Evolutionary conservation across 2,888 invertebrate species (phyloP), one percentile per base, ranked within the genome.

Genomic region (Thera britannica): DNA sequence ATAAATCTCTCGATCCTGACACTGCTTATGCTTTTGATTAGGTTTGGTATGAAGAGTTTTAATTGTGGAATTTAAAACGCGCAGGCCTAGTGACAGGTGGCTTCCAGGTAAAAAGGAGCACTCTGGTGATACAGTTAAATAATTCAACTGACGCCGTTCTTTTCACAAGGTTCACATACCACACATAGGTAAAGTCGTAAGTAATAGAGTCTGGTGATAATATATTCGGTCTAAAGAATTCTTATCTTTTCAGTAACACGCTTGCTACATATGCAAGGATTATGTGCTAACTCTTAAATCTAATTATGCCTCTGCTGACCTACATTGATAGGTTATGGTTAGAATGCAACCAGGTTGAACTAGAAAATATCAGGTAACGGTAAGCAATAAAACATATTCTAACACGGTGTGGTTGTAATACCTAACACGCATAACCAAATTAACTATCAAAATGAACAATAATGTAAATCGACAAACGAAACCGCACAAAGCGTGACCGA

Each of bases 401-500:
- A 63, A 66, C 38, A 60, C 46, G 55, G 57, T 60, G 12, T 64
- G 60, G 59, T 54, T 70, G 63, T 63, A 61, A 60, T 55, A 34
- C 44, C 46, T 57, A 65, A 46, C 46, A 62, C 70, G 66, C 58
- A 68, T 55, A 63, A 49, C 61, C 38, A 51, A 57, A 6, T 54
- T 60, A 57, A 65, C 59, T 54, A 38, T 62, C 36, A 68, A 67
- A 67, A 23, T 23, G 49, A 46, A 62, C 49, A 23, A 65, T 63
- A 66, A 67, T 52, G 67, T 62, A 58, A 58, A 68, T 62, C 51
- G 57, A 67, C 38, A 74, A 75, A 70, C 61, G 68, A 73, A 70
- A 72, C 70, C 72, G 63, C 69, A 70, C 61, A 64, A 79, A 73
- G 79, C 83, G 80, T 82, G 83, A 81, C 79, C 75, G 80, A 78